These are phyloP conservation scores for Serranus cabrilla DNA, from an alignment of 2,797 vertebrate genomes.

Conservation along the genomic window DNA sequence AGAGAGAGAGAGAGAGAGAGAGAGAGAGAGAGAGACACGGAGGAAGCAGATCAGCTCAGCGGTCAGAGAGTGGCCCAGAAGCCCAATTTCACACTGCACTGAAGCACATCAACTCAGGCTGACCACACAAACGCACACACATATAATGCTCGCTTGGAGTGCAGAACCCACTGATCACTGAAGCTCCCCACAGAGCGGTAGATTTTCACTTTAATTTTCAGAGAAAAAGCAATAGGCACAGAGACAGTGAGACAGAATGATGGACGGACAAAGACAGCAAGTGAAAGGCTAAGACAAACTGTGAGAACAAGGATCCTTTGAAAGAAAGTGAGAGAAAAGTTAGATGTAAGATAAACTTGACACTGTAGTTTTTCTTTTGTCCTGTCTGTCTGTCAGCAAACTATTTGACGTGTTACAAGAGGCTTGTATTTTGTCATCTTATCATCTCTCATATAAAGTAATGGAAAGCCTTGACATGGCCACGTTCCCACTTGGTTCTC, in stretches of 20 bases:
- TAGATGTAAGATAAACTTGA: constrained; percentile 11
- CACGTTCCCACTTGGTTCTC: neutral
- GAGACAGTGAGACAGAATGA: constrained; percentile 25
- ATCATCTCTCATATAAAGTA: neutral
- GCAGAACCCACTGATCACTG: constrained; percentile 53
- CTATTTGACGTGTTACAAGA: constrained; percentile 15
- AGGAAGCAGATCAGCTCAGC: constrained; percentile 68
- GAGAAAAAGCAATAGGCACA: constrained; percentile 36
- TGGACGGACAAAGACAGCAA: constrained; percentile 32
- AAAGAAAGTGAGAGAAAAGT: constrained; percentile 23
- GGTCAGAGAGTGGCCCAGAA: constrained; percentile 76
- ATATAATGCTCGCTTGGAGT: constrained; percentile 34
- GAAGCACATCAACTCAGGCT: constrained; percentile 79
- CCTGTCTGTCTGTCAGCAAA: constrained; percentile 26
- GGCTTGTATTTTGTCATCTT: constrained; percentile 8
- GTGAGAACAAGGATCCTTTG: constrained; percentile 1
- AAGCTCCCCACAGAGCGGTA: constrained; percentile 49
- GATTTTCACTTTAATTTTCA: constrained; percentile 64
- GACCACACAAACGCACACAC: constrained; percentile 52
- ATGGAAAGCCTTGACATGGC: constrained; percentile 1
- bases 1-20: constrained; percentile 35
- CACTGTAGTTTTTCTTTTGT: constrained; percentile 5
- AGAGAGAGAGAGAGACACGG: constrained; percentile 41
- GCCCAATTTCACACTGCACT: constrained; percentile 86
- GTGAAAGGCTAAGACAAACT: constrained; percentile 16